A percentile compares a stretch with the other conserved stretches of the same genome.
phyloP scores from a whole-genome alignment of 2,888 invertebrate genomes.

The Drosophila nr. perissopoda region DNA sequence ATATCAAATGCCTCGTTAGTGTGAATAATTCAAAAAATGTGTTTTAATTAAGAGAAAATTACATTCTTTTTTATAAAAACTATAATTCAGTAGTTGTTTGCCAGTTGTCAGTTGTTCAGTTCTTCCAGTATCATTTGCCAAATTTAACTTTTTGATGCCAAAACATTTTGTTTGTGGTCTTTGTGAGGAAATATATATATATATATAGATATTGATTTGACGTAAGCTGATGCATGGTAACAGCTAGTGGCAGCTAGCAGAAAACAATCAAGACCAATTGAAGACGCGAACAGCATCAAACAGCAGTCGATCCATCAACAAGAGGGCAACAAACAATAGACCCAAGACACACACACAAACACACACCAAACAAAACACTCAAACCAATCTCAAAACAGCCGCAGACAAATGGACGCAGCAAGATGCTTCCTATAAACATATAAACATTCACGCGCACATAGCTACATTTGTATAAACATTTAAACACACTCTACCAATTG shows the following conservation, averaged over 20 bases:
- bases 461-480: slow-evolving; percentile 8
- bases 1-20: background rate
- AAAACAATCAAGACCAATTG: slow-evolving; percentile 28
- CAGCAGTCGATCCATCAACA: slow-evolving; percentile 68
- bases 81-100: background rate
- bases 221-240: slow-evolving; percentile 27
- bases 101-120: background rate
- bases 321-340: slow-evolving; percentile 14
- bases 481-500: slow-evolving; percentile 33
- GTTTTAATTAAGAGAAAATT: background rate
- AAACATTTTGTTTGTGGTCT: background rate
- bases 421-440: slow-evolving; percentile 44
- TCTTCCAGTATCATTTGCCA: background rate
- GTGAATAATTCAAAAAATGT: background rate
- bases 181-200: background rate
- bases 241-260: slow-evolving; percentile 21
- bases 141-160: slow-evolving; percentile 1
- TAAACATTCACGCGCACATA: slow-evolving; percentile 3
- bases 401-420: slow-evolving; percentile 77
- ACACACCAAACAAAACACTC: slow-evolving; percentile 32
- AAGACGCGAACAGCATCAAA: slow-evolving; percentile 32
- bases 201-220: slow-evolving; percentile 4
- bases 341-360: slow-evolving; percentile 20
- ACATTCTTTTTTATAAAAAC: background rate
- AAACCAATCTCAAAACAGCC: slow-evolving; percentile 49